Evolutionary conservation across 2,797 vertebrate genomes (phyloP).

Genomic region (Varecia variegata): DNA sequence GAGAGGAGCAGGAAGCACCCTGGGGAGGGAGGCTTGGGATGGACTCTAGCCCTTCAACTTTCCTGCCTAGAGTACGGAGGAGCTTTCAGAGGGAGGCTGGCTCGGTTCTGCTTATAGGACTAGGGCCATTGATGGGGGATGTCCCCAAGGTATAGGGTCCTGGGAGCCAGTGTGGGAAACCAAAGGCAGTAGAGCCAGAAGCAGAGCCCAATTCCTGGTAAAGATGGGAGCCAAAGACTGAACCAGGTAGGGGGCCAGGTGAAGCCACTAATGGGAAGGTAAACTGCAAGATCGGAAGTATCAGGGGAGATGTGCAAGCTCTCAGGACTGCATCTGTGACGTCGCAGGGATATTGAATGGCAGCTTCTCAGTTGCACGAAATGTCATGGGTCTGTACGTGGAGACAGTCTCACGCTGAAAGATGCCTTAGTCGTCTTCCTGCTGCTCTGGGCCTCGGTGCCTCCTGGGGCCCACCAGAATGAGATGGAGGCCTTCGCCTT

Average conservation of each 20-base stretch:
- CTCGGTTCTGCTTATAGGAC: neutral
- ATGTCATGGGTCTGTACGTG: neutral
- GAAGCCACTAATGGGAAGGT: fast-evolving
- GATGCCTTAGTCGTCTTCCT: neutral
- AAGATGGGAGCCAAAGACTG: neutral
- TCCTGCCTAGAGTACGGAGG: neutral
- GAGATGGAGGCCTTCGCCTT: neutral
- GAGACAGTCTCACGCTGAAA: neutral
- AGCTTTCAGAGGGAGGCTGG: neutral
- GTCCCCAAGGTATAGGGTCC: neutral
- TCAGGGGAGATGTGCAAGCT: neutral
- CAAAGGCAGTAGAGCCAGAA: neutral
- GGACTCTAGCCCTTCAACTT: neutral
- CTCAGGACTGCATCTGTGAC: neutral
- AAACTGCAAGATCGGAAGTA: neutral
- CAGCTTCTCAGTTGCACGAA: neutral
- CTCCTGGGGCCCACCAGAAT: neutral
- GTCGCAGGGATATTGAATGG: neutral
- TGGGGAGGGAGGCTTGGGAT: neutral
- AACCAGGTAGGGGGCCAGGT: neutral
- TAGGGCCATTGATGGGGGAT: fast-evolving
- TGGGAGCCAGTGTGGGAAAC: neutral
- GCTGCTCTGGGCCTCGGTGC: neutral
- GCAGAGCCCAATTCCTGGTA: neutral
- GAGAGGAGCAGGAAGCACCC: neutral